Evolutionary conservation across 2,888 invertebrate genomes (phyloP), one percentile per base, ranked within the genome.

Genomic region (Lochmaea capreae): DNA sequence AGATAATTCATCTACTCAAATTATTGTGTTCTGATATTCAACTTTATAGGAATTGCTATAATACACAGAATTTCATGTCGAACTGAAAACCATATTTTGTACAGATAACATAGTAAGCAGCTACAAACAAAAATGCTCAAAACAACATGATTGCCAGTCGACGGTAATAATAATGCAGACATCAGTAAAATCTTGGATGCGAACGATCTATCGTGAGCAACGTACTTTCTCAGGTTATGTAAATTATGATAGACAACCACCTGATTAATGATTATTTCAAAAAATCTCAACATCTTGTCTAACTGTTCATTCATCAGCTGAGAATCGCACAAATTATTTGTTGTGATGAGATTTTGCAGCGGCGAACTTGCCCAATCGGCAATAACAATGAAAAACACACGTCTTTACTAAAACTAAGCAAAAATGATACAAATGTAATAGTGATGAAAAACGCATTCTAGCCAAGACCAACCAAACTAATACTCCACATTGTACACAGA

Each of bases 221-320:
- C 16, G 46, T 65, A 65, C 65, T 71, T 63, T 72, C 63, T 67
- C 72, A 57, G 52, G 39, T 72, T 67, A 67, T 67, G 62, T 57
- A 72, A 65, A 58, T 72, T 67, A 72, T 72, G 42, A 67, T 72
- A 63, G 72, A 42, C 57, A 63, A 57, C 67, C 62, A 62, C 52
- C 72, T 67, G 67, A 72, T 72, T 72, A 68, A n/a, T 22, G 67
- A 62, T 54, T 42, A 72, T 67, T 62, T 49, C 5, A 57, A 67
- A 67, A 63, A 67, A 58, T 57, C 67, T 11, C 67, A 46, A 67
- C 63, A 67, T 67, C 72, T 72, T 59, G 14, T 62, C 57, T 72
- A 72, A 72, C 72, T 67, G 72, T 68, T 67, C 43, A 54, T 72
- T 42, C 67, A 43, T 72, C 61, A 54, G 58, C 26, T 39, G n/a